Conservation (phyloP, 2,113 vertebrate genomes). For the Perognathus longimembris region DNA sequence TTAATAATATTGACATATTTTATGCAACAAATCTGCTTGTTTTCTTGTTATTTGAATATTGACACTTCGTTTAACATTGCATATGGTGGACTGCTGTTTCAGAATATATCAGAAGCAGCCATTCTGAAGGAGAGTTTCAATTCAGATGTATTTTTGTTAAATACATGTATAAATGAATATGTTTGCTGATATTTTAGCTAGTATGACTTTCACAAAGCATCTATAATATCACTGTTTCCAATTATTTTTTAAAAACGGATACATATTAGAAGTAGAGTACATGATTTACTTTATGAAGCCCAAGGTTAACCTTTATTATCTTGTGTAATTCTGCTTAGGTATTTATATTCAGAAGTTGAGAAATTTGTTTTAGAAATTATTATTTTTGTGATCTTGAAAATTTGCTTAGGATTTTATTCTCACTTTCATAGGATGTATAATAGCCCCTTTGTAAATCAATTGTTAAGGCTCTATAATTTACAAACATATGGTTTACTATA, state of each 20-base stretch:
- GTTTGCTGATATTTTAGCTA: constrained; percentile 54
- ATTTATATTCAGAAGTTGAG: constrained; percentile 26
- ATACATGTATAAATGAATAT: constrained; percentile 53
- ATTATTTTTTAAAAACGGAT: constrained; percentile 61
- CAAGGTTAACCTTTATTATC: constrained; percentile 54
- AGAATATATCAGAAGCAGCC: constrained; percentile 2
- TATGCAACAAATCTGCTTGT: constrained; percentile 69
- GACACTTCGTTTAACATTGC: constrained; percentile 71
- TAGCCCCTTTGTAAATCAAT: constrained; percentile 35
- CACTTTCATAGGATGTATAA: not conserved
- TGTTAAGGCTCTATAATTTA: not conserved
- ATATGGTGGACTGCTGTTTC: constrained; percentile 60
- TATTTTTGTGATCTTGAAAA: constrained; percentile 8
- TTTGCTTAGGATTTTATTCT: constrained; percentile 42
- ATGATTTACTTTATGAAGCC: constrained; percentile 54
- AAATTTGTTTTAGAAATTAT: constrained; percentile 9
- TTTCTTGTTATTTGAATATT: constrained; percentile 68
- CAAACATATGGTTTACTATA: not conserved
- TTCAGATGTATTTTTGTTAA: constrained; percentile 64
- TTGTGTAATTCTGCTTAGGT: not conserved
- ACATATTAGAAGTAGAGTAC: constrained; percentile 23
- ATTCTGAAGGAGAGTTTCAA: constrained; percentile 51
- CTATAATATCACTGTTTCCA: constrained; percentile 19
- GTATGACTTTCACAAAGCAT: constrained; percentile 50
- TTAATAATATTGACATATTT: constrained; percentile 71